Evolutionary conservation across 2,888 invertebrate genomes (phyloP), one percentile per base, ranked within the genome.

Genomic region (Conchocele bisecta): DNA sequence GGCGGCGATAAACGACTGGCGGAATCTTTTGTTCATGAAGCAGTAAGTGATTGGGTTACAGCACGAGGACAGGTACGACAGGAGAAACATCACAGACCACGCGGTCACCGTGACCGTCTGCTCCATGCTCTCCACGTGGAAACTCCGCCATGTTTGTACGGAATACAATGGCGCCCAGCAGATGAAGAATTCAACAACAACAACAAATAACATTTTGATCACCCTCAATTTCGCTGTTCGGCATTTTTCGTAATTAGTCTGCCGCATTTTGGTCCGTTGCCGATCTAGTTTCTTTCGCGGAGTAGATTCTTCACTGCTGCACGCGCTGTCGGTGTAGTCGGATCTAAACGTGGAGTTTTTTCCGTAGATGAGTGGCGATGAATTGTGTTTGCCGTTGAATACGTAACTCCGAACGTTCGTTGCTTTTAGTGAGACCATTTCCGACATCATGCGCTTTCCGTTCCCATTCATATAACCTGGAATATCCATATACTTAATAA

Each of bases 31-130:
- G 91, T 97, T 97, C 96, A 97, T 96, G 92, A 97, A 97, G 91
- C 96, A 96, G 89, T 97, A 97, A 0, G 96, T 97, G 85, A 97
- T 96, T 0, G 97, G 97, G 89, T 97, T 97, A 90, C 95, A 95
- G 89, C 96, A 96, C 5, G 95, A 95, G 0, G 95, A 95, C 64
- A 95, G 94, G 90, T 96, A 97, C 0, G 96, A 95, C 54, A 97
- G 89, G 31, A 96, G 93, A 75, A 96, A 96, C 0, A 96, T 93
- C 5, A 94, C 93, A 2, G 95, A 93, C 57, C 96, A 93, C 2
- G 79, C 69, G 41, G 83, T 61, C 2, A 83, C 80, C 1, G 81
- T 73, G 7, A 89, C 73, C 57, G 79, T 67, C 22, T 59, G 39
- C 31, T 50, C 26, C 48, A 96, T 92, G 70, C 94, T 93, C 20